These are phyloP conservation scores for Temnothorax longispinosus DNA, from an alignment of 1,140 invertebrate species.

Conservation along the genomic window DNA sequence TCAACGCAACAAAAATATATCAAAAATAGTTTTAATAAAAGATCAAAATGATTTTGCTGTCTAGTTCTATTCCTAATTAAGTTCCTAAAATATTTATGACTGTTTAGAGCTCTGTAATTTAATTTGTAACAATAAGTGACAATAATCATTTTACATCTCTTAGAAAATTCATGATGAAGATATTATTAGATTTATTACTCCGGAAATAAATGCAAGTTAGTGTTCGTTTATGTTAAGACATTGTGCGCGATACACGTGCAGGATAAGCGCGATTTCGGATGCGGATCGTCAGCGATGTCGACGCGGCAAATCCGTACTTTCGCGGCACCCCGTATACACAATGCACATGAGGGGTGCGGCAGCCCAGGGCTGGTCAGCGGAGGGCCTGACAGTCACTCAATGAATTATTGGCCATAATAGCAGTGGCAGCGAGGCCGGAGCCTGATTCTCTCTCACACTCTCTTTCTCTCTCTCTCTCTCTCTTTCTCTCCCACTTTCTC, in stretches of 20 bases:
- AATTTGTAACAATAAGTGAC: background rate
- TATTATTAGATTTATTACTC: background rate
- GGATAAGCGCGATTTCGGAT: background rate
- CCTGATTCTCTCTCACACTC: slow-evolving; percentile 58
- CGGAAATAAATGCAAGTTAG: background rate
- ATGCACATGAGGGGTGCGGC: slow-evolving; percentile 78
- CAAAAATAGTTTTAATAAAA: background rate
- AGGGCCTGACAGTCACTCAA: slow-evolving; percentile 82
- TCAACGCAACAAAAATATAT: background rate
- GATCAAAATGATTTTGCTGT: background rate
- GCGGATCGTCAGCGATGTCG: background rate
- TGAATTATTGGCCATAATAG: slow-evolving; percentile 85
- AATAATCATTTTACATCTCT: background rate
- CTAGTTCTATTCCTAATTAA: background rate
- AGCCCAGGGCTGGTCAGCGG: slow-evolving; percentile 75
- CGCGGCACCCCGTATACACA: slow-evolving; percentile 76
- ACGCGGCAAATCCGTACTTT: slow-evolving; percentile 63
- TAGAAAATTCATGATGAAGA: background rate
- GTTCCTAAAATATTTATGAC: background rate
- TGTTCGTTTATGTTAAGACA: background rate
- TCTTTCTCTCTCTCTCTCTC: background rate
- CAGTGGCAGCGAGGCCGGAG: slow-evolving; percentile 81
- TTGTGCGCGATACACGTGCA: too few species aligned
- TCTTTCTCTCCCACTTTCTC: slow-evolving; percentile 43
- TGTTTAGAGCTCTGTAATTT: background rate